These are phyloP conservation scores for Drosophila melanosoma DNA, from an alignment of 2,888 invertebrate species.

Conservation along the genomic window DNA sequence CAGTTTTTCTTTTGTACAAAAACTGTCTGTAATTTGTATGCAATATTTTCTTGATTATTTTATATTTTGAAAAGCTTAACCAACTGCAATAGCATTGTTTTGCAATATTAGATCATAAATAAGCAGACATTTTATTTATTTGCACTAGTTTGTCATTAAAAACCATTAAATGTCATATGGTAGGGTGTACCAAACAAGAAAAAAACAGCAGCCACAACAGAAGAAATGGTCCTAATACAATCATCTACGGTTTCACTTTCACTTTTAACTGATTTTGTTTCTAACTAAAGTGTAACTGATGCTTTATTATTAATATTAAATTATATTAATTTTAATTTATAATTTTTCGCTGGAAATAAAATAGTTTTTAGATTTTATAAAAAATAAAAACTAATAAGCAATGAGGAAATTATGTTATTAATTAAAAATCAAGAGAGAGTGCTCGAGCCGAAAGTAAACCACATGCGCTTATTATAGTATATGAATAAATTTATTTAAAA, in stretches of 20 bases:
- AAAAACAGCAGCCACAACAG: not conserved
- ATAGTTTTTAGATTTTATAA: not conserved
- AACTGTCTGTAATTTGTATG: not conserved
- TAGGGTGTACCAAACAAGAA: conserved; percentile 10
- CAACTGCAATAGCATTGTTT: not conserved
- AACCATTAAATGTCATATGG: not conserved
- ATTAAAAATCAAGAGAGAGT: not conserved
- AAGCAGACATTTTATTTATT: not conserved
- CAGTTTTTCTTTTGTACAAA: conserved; percentile 5
- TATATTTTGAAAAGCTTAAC: not conserved
- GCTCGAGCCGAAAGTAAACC: not conserved
- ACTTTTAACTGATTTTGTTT: conserved; percentile 3
- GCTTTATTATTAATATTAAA: not conserved
- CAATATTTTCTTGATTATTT: not conserved
- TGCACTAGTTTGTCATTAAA: not conserved
- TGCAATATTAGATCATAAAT: not conserved
- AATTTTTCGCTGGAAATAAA: not conserved
- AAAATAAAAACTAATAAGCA: not conserved
- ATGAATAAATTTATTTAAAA: not conserved
- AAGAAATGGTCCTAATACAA: not conserved
- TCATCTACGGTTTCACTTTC: conserved; percentile 3
- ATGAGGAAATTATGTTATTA: not conserved
- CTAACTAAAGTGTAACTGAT: not conserved
- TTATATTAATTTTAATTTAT: not conserved
- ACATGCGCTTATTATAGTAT: not conserved